Evolutionary conservation across 2,797 vertebrate genomes (phyloP).

Genomic region (Mallotus villosus): DNA sequence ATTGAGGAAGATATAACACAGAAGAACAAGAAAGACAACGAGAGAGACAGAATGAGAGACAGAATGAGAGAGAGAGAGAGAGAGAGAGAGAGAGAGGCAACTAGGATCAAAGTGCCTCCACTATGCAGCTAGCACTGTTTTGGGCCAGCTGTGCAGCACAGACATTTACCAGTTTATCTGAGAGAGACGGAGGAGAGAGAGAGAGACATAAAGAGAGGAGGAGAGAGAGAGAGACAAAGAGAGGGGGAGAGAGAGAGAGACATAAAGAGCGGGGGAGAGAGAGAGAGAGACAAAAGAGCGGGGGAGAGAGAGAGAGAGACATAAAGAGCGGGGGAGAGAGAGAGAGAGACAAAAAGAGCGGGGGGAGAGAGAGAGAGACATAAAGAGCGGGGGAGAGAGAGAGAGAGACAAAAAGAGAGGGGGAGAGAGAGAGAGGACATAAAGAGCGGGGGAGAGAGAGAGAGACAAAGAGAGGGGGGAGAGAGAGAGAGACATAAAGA

Average conservation of each 20-base stretch:
- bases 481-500: neutral
- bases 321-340: neutral
- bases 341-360: neutral
- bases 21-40: neutral
- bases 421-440: neutral
- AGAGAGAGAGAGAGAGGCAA: too few species aligned
- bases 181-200: neutral
- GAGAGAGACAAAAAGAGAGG: neutral
- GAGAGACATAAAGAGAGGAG: neutral
- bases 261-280: neutral
- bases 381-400: neutral
- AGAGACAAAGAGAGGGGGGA: neutral
- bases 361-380: neutral
- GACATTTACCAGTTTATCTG: too few species aligned
- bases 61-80: conserved; percentile 11
- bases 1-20: conserved; percentile 7
- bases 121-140: too few species aligned
- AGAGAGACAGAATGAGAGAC: conserved; percentile 4
- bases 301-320: neutral
- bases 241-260: neutral
- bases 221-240: too few species aligned
- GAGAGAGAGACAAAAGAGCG: too few species aligned
- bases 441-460: too few species aligned
- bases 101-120: too few species aligned
- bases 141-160: too few species aligned